Evolutionary conservation across 2,888 invertebrate genomes (phyloP).

Genomic region (Hipparchia sbordonii): DNA sequence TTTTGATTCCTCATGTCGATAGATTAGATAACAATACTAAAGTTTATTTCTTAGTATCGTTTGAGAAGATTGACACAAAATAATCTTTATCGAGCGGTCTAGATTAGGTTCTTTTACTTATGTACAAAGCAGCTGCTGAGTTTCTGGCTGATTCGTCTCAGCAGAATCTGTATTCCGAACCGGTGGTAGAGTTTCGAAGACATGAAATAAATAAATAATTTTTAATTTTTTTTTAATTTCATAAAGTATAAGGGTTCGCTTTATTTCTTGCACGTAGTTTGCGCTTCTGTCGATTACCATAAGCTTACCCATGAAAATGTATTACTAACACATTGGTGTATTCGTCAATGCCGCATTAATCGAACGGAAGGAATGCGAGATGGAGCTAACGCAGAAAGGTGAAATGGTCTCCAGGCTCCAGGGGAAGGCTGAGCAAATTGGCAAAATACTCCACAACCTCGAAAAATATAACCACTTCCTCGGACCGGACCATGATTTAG

Average conservation of each 20-base stretch:
- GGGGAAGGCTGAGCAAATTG: slow-evolving; percentile 97
- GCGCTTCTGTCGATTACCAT: slow-evolving; percentile 10
- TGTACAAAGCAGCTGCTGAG: no score
- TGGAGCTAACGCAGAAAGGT: slow-evolving; percentile 97
- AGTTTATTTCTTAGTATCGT: neutral
- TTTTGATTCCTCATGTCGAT: neutral
- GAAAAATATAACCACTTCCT: slow-evolving; percentile 92
- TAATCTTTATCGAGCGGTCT: neutral
- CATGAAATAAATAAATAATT: neutral
- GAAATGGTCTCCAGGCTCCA: slow-evolving; percentile 97
- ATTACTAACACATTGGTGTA: slow-evolving; percentile 76
- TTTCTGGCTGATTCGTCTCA: no score
- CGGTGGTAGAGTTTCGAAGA: neutral
- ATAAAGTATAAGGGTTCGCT: neutral
- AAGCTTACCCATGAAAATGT: slow-evolving; percentile 15
- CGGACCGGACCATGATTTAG: slow-evolving; percentile 83
- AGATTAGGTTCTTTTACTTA: neutral
- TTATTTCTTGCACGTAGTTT: slow-evolving; percentile 22
- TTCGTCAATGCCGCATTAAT: slow-evolving; percentile 75
- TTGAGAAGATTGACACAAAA: neutral
- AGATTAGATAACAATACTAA: neutral
- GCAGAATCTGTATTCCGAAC: no score
- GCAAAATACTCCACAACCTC: slow-evolving; percentile 94
- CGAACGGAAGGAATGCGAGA: slow-evolving; percentile 93
- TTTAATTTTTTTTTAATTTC: neutral